Evolutionary conservation across 2,113 vertebrate species (phyloP).

Genomic region (Polypterus bichir): DNA sequence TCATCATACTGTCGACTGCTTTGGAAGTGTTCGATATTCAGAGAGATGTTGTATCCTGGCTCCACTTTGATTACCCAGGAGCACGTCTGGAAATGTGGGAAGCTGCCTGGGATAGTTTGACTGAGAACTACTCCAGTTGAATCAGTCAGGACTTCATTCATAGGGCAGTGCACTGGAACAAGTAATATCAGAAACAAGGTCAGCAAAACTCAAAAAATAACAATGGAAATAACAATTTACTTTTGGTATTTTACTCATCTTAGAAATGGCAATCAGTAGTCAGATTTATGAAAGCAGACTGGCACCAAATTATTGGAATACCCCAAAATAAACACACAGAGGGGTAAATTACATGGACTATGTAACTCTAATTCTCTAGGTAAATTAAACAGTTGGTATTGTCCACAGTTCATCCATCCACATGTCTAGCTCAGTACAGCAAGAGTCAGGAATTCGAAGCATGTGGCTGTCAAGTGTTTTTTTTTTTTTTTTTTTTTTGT

Average conservation of each 20-base stretch:
- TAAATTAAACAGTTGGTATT: too few species aligned
- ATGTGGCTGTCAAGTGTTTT: too few species aligned
- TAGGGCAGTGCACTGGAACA: constrained; percentile 74
- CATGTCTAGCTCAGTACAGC: too few species aligned
- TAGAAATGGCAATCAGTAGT: too few species aligned
- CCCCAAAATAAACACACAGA: too few species aligned
- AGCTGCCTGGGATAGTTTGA: constrained; percentile 76
- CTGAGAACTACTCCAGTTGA: constrained; percentile 87
- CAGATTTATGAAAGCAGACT: too few species aligned
- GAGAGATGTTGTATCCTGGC: constrained; percentile 75
- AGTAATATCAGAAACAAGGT: background rate
- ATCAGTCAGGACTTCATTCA: constrained; percentile 77
- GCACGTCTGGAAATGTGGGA: constrained; percentile 90
- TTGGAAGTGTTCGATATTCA: constrained; percentile 88
- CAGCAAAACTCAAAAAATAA: background rate
- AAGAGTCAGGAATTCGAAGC: too few species aligned
- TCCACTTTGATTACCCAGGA: constrained; percentile 90
- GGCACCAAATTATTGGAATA: too few species aligned
- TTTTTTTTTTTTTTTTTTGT: too few species aligned
- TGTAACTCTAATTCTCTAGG: too few species aligned
- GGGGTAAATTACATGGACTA: too few species aligned
- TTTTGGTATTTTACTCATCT: background rate
- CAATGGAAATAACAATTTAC: background rate
- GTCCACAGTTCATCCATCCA: too few species aligned
- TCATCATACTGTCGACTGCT: constrained; percentile 90